phyloP scores from a whole-genome alignment of 2,888 invertebrate genomes.

The Sipha maydis region DNA sequence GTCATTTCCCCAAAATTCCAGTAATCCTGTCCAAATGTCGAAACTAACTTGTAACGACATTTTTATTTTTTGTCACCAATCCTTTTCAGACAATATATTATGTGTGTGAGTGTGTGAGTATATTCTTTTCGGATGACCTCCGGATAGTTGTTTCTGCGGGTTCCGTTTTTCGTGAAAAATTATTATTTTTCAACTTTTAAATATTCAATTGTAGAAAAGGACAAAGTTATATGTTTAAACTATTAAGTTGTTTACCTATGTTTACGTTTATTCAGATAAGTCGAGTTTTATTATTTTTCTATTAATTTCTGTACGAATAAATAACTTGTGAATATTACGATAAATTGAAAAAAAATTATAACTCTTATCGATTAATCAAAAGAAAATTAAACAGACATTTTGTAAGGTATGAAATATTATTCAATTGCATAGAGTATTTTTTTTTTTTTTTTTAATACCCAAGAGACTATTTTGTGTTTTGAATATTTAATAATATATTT shows the following conservation, averaged over 20 bases:
- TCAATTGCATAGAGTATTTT: too few species aligned
- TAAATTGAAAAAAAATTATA: not conserved
- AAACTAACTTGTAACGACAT: constrained; percentile 8
- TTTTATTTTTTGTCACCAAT: not conserved
- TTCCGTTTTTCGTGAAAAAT: not conserved
- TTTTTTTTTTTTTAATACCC: too few species aligned
- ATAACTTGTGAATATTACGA: not conserved
- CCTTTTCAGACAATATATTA: not conserved
- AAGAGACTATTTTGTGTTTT: too few species aligned
- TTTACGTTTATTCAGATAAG: too few species aligned
- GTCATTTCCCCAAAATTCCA: constrained; percentile 34
- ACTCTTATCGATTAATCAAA: not conserved
- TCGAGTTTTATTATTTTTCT: not conserved
- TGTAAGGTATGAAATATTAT: too few species aligned
- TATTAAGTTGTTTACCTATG: too few species aligned
- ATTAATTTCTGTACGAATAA: not conserved
- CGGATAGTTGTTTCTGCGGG: not conserved
- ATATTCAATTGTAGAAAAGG: not conserved
- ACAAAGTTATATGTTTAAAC: too few species aligned
- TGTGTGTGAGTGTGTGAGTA: not conserved
- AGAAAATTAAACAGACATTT: too few species aligned
- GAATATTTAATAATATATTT: not conserved
- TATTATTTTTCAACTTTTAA: not conserved
- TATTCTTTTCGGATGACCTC: not conserved
- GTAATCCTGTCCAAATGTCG: constrained; percentile 23